phyloP scores from a whole-genome alignment of 2,113 vertebrate genomes.

The Sus scrofa region T2T-Sscrofa CM000812.6:15824501-15825000 shows the following conservation, averaged over 20 bases:
- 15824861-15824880: too few relatives aligned
- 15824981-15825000: too few relatives aligned
- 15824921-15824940: too few relatives aligned
- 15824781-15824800: neutral
- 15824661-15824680: neutral
- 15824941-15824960: too few relatives aligned
- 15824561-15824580: neutral
- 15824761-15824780: neutral
- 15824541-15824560: neutral
- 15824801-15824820: too few relatives aligned
- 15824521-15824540: neutral
- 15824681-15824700: neutral
- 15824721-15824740: neutral
- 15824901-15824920: too few relatives aligned
- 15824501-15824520: neutral
- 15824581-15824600: neutral
- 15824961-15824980: too few relatives aligned
- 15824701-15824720: neutral
- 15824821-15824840: too few relatives aligned
- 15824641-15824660: neutral
- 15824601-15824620: neutral
- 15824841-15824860: too few relatives aligned
- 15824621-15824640: neutral
- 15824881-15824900: too few relatives aligned
- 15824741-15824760: neutral